Conservation (phyloP, 2,888 invertebrate species). For the Arenicola marina region DNA sequence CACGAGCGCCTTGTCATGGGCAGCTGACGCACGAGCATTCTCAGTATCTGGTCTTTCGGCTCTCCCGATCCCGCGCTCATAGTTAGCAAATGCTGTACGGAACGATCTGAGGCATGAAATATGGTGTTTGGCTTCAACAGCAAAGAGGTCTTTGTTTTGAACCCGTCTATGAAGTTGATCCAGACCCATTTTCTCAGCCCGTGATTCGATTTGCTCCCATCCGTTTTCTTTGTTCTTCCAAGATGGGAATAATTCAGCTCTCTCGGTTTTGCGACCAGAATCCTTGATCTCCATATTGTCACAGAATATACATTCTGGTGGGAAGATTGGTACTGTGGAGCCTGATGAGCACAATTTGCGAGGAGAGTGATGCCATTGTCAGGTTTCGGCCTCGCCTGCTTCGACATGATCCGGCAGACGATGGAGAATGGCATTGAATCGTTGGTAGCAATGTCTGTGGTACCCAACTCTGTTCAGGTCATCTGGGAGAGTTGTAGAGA, state of each 20-base stretch:
- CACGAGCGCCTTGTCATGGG: not conserved
- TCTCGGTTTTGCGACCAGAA: slow-evolving; percentile 3
- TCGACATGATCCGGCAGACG: not conserved
- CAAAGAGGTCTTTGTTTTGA: not conserved
- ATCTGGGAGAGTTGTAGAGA: slow-evolving; percentile 11
- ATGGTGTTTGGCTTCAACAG: slow-evolving; percentile 3
- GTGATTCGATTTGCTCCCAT: slow-evolving; percentile 1
- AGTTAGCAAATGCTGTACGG: slow-evolving; percentile 2
- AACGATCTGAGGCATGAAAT: not conserved
- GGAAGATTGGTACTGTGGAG: no score
- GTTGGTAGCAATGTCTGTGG: slow-evolving; percentile 14
- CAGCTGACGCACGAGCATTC: not conserved
- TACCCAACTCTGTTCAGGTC: slow-evolving; percentile 8
- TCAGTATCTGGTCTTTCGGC: slow-evolving; percentile 2
- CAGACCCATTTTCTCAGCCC: slow-evolving; percentile 1
- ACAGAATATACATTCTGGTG: slow-evolving; percentile 1
- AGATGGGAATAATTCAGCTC: not conserved
- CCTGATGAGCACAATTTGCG: no score
- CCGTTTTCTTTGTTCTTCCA: slow-evolving; percentile 1
- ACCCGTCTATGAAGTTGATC: not conserved
- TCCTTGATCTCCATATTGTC: not conserved
- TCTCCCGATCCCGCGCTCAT: not conserved
- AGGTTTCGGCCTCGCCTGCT: not conserved
- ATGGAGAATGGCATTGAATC: slow-evolving; percentile 9
- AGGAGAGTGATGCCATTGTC: slow-evolving; percentile 1